Percentiles rank a stretch among this genome's conserved stretches.
Evolutionary conservation across 2,113 vertebrate species (phyloP).

Genomic region (Sminthopsis crassicaudata): DNA sequence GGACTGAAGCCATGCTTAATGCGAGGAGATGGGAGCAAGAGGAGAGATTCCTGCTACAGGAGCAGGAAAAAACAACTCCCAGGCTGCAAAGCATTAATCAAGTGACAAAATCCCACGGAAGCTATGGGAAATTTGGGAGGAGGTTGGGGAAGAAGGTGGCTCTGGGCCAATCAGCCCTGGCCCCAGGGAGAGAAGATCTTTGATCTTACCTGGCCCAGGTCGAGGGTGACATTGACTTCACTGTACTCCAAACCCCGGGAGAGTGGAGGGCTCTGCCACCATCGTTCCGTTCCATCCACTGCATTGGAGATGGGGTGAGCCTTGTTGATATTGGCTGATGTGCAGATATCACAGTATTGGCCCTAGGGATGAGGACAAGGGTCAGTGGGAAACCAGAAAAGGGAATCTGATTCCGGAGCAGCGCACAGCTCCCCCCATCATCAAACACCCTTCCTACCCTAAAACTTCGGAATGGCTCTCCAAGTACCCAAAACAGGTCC

Average conservation of each 20-base stretch:
- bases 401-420: background rate
- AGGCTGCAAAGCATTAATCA: background rate
- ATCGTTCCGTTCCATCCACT: conserved; percentile 96
- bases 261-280: conserved; percentile 99
- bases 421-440: background rate
- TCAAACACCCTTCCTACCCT: rapidly evolving
- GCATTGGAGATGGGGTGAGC: conserved; percentile 96
- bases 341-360: conserved; percentile 97
- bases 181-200: background rate
- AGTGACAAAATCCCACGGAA: background rate
- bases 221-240: conserved; percentile 95
- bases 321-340: conserved; percentile 88
- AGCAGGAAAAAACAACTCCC: background rate
- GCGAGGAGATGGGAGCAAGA: background rate
- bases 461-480: rapidly evolving
- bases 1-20: background rate
- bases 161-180: background rate
- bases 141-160: background rate
- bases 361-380: conserved; percentile 83
- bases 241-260: conserved; percentile 95
- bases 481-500: background rate
- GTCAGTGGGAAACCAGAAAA: background rate
- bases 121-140: background rate
- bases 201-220: conserved; percentile 94
- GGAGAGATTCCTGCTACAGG: background rate